These are phyloP conservation scores for Melanargia galathea DNA, from an alignment of 2,888 invertebrate species.

Conservation along the genomic window DNA sequence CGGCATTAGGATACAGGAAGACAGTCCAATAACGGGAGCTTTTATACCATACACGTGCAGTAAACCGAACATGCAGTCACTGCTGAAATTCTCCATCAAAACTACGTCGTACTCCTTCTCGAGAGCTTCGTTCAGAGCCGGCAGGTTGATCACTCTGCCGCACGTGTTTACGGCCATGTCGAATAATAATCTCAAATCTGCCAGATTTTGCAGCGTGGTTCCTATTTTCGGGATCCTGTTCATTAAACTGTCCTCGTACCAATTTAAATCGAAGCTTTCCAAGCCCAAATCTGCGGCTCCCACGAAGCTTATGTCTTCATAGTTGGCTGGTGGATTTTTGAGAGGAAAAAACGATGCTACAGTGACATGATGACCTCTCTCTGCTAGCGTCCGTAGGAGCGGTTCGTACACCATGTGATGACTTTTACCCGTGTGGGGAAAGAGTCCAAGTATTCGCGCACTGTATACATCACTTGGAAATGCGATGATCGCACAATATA, in stretches of 20 bases:
- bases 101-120: slow-evolving; percentile 82
- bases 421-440: slow-evolving; percentile 83
- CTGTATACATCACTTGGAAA: slow-evolving; percentile 52
- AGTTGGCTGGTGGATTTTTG: slow-evolving; percentile 70
- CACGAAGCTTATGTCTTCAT: slow-evolving; percentile 66
- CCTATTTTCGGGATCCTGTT: slow-evolving; percentile 53
- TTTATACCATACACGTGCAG: slow-evolving; percentile 76
- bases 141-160: slow-evolving; percentile 63
- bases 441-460: slow-evolving; percentile 60
- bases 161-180: slow-evolving; percentile 64
- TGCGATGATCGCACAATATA: slow-evolving; percentile 48
- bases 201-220: slow-evolving; percentile 50
- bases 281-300: background rate
- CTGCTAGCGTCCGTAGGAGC: slow-evolving; percentile 77
- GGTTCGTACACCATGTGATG: slow-evolving; percentile 84
- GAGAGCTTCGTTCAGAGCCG: slow-evolving; percentile 61
- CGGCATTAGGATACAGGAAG: slow-evolving; percentile 82
- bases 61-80: slow-evolving; percentile 85
- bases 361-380: slow-evolving; percentile 83
- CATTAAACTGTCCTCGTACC: slow-evolving; percentile 54
- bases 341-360: slow-evolving; percentile 83
- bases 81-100: slow-evolving; percentile 84
- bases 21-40: slow-evolving; percentile 81
- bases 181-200: slow-evolving; percentile 56
- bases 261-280: slow-evolving; percentile 49